phyloP scores from a whole-genome alignment of 2,797 vertebrate genomes.

The Diplodus sargus region DNA sequence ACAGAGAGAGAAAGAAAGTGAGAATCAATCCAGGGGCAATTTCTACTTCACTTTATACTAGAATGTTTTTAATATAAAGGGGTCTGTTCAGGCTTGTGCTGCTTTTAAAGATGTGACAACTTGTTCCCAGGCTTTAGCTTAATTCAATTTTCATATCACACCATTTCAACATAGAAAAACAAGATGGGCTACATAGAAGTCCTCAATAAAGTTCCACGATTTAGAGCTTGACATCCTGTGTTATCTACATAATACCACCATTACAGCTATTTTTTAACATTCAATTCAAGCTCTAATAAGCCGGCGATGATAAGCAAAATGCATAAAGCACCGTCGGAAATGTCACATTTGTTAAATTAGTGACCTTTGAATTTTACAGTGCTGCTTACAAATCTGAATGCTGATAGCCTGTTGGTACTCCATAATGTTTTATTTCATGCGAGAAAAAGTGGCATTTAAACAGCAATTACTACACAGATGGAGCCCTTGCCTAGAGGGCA shows the following conservation, averaged over 20 bases:
- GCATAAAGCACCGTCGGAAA: conserved; percentile 59
- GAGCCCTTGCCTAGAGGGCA: conserved; percentile 39
- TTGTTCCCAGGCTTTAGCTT: conserved; percentile 25
- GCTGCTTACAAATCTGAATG: conserved; percentile 66
- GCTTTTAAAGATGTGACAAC: conserved; percentile 30
- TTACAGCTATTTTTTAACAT: conserved; percentile 19
- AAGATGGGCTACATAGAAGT: conserved; percentile 9
- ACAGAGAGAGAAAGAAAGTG: conserved; percentile 17
- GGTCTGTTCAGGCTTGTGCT: neutral
- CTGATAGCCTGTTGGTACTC: conserved; percentile 65
- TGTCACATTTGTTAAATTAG: conserved; percentile 75
- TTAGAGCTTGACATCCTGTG: conserved; percentile 34
- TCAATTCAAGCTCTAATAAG: conserved; percentile 51
- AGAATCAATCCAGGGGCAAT: conserved; percentile 26
- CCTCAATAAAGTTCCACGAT: conserved; percentile 28
- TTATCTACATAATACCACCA: conserved; percentile 33
- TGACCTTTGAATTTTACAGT: conserved; percentile 71
- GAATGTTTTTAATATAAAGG: conserved; percentile 7
- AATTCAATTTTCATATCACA: conserved; percentile 25
- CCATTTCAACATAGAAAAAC: conserved; percentile 17
- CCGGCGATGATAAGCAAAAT: conserved; percentile 48
- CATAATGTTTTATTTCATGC: conserved; percentile 72
- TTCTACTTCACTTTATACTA: conserved; percentile 10
- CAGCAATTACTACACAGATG: conserved; percentile 67
- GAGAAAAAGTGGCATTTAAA: conserved; percentile 78